Evolutionary conservation across 2,888 invertebrate genomes (phyloP).

Genomic region (Lasioglossum lativentre): DNA sequence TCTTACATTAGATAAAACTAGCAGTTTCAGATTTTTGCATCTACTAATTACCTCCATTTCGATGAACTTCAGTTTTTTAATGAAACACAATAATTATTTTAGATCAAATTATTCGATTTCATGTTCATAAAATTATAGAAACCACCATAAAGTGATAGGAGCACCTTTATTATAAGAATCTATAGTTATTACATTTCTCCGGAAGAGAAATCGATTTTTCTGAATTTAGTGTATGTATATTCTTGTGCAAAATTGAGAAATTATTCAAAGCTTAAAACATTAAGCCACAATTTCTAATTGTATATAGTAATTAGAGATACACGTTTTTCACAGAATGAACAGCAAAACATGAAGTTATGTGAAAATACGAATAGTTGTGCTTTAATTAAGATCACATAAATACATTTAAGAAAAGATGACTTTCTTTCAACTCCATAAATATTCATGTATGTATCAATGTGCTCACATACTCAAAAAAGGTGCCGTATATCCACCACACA

Average conservation of each 20-base stretch:
- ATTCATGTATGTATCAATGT: constrained; percentile 35
- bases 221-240: constrained; percentile 20
- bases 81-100: constrained; percentile 76
- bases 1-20: constrained; percentile 27
- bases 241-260: constrained; percentile 15
- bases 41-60: constrained; percentile 80
- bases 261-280: constrained; percentile 15
- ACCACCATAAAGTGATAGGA: constrained; percentile 5
- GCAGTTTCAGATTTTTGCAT: constrained; percentile 17
- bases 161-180: constrained; percentile 6
- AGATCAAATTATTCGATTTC: constrained; percentile 55
- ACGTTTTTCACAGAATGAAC: constrained; percentile 2
- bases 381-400: constrained; percentile 37
- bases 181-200: background rate
- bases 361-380: constrained; percentile 36
- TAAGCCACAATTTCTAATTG: constrained; percentile 19
- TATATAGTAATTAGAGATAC: constrained; percentile 21
- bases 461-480: constrained; percentile 41
- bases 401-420: constrained; percentile 30
- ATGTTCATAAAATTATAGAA: constrained; percentile 23
- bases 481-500: constrained; percentile 52
- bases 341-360: constrained; percentile 17
- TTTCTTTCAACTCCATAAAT: constrained; percentile 19
- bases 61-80: constrained; percentile 78
- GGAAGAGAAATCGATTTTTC: background rate